phyloP scores from a whole-genome alignment of 2,797 vertebrate species.

The Fundulus diaphanus region DNA sequence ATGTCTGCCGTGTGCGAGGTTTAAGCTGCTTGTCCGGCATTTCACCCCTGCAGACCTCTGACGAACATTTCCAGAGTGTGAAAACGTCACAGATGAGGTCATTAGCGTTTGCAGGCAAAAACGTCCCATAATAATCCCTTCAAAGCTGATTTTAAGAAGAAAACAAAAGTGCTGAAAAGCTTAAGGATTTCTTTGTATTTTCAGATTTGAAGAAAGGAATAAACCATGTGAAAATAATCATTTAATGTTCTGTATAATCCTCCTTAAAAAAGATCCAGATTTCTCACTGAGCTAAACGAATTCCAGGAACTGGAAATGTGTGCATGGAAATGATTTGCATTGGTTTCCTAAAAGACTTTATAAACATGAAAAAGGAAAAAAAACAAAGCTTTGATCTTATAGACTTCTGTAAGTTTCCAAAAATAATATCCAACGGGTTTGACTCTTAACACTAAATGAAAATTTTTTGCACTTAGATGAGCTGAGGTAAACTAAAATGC shows the following conservation, averaged over 20 bases:
- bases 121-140: slow-evolving; percentile 1
- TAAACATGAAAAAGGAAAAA: slow-evolving; percentile 22
- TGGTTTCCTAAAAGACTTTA: slow-evolving; percentile 9
- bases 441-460: slow-evolving; percentile 10
- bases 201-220: neutral
- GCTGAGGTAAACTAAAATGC: neutral
- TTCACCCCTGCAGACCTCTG: slow-evolving; percentile 16
- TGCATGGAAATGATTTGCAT: slow-evolving; percentile 36
- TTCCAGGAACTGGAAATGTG: slow-evolving; percentile 12
- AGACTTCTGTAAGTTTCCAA: slow-evolving; percentile 2
- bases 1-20: slow-evolving; percentile 10
- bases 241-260: neutral
- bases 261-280: neutral
- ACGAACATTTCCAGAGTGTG: slow-evolving; percentile 15
- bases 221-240: neutral
- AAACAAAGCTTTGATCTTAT: slow-evolving; percentile 35
- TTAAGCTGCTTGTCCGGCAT: slow-evolving; percentile 31
- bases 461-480: slow-evolving; percentile 5
- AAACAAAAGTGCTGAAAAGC: neutral
- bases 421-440: slow-evolving; percentile 4
- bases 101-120: neutral
- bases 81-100: slow-evolving; percentile 23
- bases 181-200: neutral
- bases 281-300: slow-evolving; percentile 16
- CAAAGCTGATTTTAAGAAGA: neutral